These are phyloP conservation scores for Gorsachius goisagi DNA, from an alignment of 2,113 vertebrate genomes.

Conservation along the genomic window DNA sequence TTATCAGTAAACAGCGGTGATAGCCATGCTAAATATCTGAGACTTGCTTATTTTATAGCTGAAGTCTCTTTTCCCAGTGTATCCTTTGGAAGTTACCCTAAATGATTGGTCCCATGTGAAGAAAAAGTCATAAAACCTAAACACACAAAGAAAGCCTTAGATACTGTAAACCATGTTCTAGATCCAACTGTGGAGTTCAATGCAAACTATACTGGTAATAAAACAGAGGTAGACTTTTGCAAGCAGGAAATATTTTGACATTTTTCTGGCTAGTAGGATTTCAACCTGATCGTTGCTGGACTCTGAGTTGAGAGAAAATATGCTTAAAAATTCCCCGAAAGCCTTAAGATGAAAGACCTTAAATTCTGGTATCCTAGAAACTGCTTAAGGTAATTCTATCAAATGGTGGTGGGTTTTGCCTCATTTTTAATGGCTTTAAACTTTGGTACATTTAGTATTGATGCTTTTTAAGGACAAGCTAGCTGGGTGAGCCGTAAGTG, in stretches of 20 bases:
- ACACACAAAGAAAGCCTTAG: not conserved
- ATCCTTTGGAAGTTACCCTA: not conserved
- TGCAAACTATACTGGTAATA: not conserved
- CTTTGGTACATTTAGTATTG: not conserved
- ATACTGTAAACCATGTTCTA: not conserved
- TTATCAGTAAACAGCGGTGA: not conserved
- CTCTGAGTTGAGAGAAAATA: not conserved
- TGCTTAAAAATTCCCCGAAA: not conserved
- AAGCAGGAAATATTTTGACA: not conserved
- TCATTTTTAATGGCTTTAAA: not conserved
- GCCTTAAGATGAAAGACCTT: not conserved
- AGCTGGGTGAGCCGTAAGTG: not conserved
- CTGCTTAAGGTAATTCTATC: not conserved
- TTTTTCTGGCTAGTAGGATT: not conserved
- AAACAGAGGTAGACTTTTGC: not conserved
- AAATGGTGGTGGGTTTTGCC: not conserved
- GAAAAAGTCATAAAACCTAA: not conserved
- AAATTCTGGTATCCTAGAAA: not conserved
- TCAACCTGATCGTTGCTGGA: not conserved
- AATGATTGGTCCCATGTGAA: not conserved
- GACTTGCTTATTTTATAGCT: not conserved
- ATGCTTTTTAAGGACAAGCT: not conserved
- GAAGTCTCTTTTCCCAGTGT: not conserved
- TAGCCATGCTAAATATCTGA: not conserved
- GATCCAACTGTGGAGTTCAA: not conserved